Conservation (phyloP, 1,140 invertebrate species). For the Idris sp. region DNA sequence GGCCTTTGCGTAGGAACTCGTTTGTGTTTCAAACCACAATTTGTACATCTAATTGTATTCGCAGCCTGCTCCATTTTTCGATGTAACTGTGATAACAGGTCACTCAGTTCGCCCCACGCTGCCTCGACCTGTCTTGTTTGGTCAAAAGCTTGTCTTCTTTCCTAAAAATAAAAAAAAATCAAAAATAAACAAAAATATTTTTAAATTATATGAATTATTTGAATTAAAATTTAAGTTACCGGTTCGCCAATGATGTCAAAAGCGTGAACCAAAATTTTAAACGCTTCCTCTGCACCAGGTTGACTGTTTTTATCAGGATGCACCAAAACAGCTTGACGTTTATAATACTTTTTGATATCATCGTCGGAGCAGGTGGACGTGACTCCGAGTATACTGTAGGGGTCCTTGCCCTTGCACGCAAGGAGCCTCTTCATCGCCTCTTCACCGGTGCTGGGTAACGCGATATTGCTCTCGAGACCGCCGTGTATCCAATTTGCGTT, state of each 20-base stretch:
- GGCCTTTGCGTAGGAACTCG: constrained; percentile 89
- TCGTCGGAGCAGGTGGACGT: constrained; percentile 92
- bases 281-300: constrained; percentile 95
- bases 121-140: constrained; percentile 89
- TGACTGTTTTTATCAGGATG: constrained; percentile 97
- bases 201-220: too few species aligned
- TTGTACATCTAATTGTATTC: constrained; percentile 93
- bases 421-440: constrained; percentile 95
- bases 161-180: constrained; percentile 78
- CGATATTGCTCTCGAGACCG: constrained; percentile 88
- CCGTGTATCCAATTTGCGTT: constrained; percentile 75
- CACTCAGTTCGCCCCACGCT: constrained; percentile 89
- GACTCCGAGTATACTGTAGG: constrained; percentile 94
- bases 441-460: constrained; percentile 91
- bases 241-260: constrained; percentile 96
- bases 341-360: constrained; percentile 96
- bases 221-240: too few species aligned
- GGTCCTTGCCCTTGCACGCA: constrained; percentile 96
- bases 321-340: constrained; percentile 93
- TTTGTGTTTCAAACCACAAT: constrained; percentile 93
- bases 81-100: constrained; percentile 90
- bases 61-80: constrained; percentile 96
- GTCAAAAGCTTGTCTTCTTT: constrained; percentile 87
- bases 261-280: constrained; percentile 95
- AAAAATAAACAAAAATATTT: too few species aligned